Evolutionary conservation across 2,797 vertebrate species (phyloP).

Genomic region (Eospalax fontanierii): DNA sequence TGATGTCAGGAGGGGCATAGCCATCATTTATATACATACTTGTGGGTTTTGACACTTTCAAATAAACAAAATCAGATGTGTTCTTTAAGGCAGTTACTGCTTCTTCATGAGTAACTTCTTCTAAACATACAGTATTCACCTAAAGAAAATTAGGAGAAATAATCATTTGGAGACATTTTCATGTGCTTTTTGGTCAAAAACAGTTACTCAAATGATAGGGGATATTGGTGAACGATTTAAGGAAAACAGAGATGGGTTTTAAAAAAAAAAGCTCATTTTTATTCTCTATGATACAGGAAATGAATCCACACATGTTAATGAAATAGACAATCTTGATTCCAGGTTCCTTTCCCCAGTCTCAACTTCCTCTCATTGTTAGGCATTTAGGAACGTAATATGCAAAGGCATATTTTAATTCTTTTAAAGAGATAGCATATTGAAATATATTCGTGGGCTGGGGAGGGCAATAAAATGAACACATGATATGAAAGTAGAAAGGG

Average conservation of each 20-base stretch:
- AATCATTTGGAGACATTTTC: conserved; percentile 47
- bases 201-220: not conserved
- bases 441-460: not conserved
- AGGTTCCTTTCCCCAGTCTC: not conserved
- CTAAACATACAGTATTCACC: conserved; percentile 95
- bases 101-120: conserved; percentile 98
- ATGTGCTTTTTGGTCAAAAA: conserved; percentile 45
- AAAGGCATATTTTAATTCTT: not conserved
- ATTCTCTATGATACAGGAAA: not conserved
- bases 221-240: conserved; percentile 5
- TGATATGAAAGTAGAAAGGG: not conserved
- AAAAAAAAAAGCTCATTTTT: conserved; percentile 34
- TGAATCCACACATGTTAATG: not conserved
- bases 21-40: conserved; percentile 98
- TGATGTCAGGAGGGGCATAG: conserved; percentile 96
- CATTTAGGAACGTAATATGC: conserved; percentile 5
- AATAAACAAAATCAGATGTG: conserved; percentile 97
- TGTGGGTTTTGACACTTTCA: conserved; percentile 97
- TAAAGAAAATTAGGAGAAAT: conserved; percentile 81
- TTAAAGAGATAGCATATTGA: not conserved
- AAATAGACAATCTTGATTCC: conserved; percentile 17
- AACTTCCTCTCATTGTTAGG: not conserved
- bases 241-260: not conserved
- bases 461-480: too few relatives aligned
- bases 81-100: conserved; percentile 98